Evolutionary conservation across 2,113 vertebrate species (phyloP), one percentile per base, ranked within the genome.

Genomic region (Brachirus orientalis): DNA sequence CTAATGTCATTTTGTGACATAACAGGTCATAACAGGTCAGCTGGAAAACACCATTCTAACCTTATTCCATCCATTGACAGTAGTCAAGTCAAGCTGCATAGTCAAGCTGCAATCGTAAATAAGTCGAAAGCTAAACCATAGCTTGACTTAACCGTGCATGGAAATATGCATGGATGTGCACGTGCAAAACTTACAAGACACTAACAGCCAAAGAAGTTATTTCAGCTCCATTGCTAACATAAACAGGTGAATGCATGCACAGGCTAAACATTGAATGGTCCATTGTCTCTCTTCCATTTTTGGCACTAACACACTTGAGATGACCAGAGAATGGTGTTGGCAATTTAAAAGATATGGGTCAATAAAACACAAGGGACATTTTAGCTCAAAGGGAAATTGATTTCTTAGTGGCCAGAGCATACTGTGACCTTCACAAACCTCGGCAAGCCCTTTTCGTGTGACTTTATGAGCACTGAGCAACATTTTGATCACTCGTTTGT

Each of bases 291-390:
- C 28, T 28, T 69, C 57, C 46, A 52, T 61, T 74, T 84, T 71
- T 78, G 77, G 17, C 55, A 51, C 48, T 11, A 28, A 77, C 65
- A 63, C 72, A 78, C 72, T 70, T 19, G 38, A 18, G 58, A 57
- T 65, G 80, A 72, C 70, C 56, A 44, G 33, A 79, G 74, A 87
- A 86, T 48, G 61, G 72, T 57, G 68, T 80, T 75, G 68, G 80
- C 16, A 63, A 87, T 82, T 87, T 71, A n/a, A 89, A 89, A 88
- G 76, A 83, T 85, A 72, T 73, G 76, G 88, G 88, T 92, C 89
- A 91, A 89, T 89, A 91, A 89, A 89, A 81, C 82, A 84, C 88
- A 65, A 76, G 73, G 80, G 89, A 85, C 77, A 11, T 73, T 87
- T 85, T 58, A 65, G 77, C 63, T 83, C 60, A 77, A 82, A 86